These are phyloP conservation scores for Bufotes viridis DNA, from an alignment of 2,797 vertebrate species.

Conservation along the genomic window DNA sequence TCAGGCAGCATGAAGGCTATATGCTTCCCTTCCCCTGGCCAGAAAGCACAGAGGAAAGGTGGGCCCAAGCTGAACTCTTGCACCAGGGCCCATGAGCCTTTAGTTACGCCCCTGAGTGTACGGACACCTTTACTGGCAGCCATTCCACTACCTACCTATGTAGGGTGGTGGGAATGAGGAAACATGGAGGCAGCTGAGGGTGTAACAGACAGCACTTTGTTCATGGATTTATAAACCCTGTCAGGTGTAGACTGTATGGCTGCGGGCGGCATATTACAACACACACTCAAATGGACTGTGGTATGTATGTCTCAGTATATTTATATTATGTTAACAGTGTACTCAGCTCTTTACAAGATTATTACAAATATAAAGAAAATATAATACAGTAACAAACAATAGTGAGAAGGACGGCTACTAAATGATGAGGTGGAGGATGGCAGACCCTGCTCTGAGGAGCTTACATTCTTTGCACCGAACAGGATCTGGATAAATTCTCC, in stretches of 20 bases:
- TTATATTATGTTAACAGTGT: slow-evolving; percentile 54
- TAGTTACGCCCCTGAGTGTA: no score
- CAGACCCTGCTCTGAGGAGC: slow-evolving; percentile 41
- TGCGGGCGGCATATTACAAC: background rate
- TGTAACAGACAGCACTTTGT: background rate
- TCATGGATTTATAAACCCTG: background rate
- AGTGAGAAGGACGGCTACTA: slow-evolving; percentile 41
- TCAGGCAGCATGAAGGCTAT: no score
- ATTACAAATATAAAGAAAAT: slow-evolving; percentile 56
- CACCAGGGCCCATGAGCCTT: no score
- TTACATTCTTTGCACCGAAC: slow-evolving; percentile 36
- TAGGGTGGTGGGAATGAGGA: no score
- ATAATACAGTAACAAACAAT: slow-evolving; percentile 51
- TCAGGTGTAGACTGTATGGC: background rate
- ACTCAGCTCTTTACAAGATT: slow-evolving; percentile 53
- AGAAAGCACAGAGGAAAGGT: no score
- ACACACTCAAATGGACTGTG: slow-evolving; percentile 7
- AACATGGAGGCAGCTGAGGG: background rate
- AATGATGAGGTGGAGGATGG: background rate
- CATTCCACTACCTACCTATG: no score
- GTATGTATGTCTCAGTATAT: slow-evolving; percentile 46
- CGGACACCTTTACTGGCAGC: background rate
- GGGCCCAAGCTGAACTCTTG: no score
- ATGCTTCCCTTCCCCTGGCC: no score
- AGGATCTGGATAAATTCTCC: slow-evolving; percentile 1